Evolutionary conservation across 2,797 vertebrate genomes (phyloP), one percentile per base, ranked within the genome.

Genomic region (Darevskia nairensis): DNA sequence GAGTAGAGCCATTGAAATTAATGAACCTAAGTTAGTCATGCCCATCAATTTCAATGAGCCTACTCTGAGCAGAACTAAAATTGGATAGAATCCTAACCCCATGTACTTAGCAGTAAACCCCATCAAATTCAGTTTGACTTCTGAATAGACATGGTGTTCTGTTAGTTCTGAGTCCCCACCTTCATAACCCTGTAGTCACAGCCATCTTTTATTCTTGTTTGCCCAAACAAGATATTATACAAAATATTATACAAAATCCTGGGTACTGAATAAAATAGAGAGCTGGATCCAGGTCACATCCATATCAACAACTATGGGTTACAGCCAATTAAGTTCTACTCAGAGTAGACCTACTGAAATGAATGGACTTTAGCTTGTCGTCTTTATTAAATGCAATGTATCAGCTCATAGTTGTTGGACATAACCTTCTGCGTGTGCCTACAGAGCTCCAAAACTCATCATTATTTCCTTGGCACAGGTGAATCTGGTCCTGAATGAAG

Each of bases 401-500:
- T 61, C 59, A 21, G 21, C 59, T 61, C 59, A 19, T 61, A 61
- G 59, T 61, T 19, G 21, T 61, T 19, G 59, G 59, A 61, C 21
- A 2, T 19, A 61, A 61, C 21, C 59, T 21, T 61, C 59, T 61
- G 59, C 23, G 59, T 21, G 21, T 61, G 6, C 9, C 29, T 79
- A 27, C 4, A 13, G 32, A 35, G 2, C 1, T 88, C 0, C 0
- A 0, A 0, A 0, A 89, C 32, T 3, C 9, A 8, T 84, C 68
- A 19, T 85, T 89, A 19, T 39, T 80, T 50, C 0, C 72, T 89
- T 39, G 86, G 25, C 84, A 15, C 94, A 99, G 99, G 99, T 99
- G 90, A 99, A 99, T 94, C 93, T 99, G 96, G 98, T 99, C 50
- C 95, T 99, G 95, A 98, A 98, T 0, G 98, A 99, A 2, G 99